A percentile compares a stretch with the other conserved stretches of the same genome.
Evolutionary conservation across 2,113 vertebrate genomes (phyloP).

Genomic region (Laterallus jamaicensis): DNA sequence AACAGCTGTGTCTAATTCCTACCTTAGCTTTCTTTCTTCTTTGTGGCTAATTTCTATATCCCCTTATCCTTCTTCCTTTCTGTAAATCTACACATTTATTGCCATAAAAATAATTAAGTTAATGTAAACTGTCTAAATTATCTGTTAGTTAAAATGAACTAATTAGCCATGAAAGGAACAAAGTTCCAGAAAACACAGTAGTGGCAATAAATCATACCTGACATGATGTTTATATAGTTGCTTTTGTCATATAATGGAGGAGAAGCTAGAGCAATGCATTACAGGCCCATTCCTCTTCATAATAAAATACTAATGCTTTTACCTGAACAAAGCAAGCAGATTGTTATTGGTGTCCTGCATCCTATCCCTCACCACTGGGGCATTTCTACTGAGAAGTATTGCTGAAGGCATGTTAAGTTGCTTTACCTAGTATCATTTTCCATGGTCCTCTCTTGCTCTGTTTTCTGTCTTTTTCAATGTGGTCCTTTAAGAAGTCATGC

Average conservation of each 20-base stretch:
- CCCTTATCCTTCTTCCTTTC: not conserved
- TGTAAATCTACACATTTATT: not conserved
- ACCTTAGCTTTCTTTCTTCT: not conserved
- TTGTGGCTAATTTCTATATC: not conserved
- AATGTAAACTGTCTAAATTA: not conserved
- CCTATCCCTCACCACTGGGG: rapidly evolving
- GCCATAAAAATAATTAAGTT: not conserved
- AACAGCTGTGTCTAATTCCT: not conserved
- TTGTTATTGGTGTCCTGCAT: not conserved
- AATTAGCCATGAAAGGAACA: not conserved
- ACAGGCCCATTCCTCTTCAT: not conserved
- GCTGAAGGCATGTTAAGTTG: not conserved
- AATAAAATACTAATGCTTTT: not conserved
- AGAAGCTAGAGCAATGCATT: not conserved
- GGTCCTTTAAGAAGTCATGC: not conserved
- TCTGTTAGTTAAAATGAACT: not conserved
- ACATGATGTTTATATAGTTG: not conserved
- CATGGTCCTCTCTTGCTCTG: not conserved
- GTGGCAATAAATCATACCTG: not conserved
- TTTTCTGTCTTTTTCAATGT: not conserved
- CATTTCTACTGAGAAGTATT: not conserved
- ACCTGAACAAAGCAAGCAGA: not conserved
- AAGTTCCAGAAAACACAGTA: not conserved
- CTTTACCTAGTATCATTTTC: not conserved
- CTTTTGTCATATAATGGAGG: not conserved